Evolutionary conservation across 2,797 vertebrate genomes (phyloP).

Genomic region (Anolis apletophallus): DNA sequence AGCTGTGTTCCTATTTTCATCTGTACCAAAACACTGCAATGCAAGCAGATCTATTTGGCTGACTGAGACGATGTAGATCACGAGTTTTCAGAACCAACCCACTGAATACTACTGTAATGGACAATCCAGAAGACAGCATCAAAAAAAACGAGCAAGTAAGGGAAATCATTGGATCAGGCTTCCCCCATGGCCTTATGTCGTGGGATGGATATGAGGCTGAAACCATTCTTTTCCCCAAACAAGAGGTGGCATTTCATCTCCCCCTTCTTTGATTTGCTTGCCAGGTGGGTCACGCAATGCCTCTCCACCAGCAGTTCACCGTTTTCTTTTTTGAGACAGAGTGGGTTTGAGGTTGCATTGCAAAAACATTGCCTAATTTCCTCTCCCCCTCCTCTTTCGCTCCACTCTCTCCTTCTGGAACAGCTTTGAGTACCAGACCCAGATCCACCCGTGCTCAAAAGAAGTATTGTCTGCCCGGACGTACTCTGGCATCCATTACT

Average conservation of each 20-base stretch:
- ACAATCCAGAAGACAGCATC: background rate
- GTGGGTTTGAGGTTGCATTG: constrained; percentile 75
- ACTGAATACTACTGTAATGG: background rate
- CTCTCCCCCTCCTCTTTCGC: constrained; percentile 47
- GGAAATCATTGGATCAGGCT: constrained; percentile 26
- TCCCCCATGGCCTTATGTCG: constrained; percentile 25
- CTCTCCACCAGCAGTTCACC: constrained; percentile 50
- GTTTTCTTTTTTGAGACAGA: constrained; percentile 59
- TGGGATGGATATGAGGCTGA: constrained; percentile 57
- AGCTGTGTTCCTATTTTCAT: background rate
- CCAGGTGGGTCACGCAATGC: constrained; percentile 36
- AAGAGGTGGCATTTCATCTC: constrained; percentile 52
- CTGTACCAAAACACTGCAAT: background rate
- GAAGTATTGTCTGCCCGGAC: constrained; percentile 66
- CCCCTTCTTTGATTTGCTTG: constrained; percentile 17
- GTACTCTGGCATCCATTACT: constrained; percentile 77
- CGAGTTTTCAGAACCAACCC: background rate
- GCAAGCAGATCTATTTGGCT: background rate
- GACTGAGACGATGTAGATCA: background rate
- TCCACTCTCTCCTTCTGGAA: constrained; percentile 71
- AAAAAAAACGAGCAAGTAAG: constrained; percentile 4
- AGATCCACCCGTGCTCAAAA: constrained; percentile 72
- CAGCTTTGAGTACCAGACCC: constrained; percentile 63
- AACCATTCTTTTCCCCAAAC: constrained; percentile 59
- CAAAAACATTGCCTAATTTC: constrained; percentile 77